These are phyloP conservation scores for Cepaea hortensis DNA, from an alignment of 2,888 invertebrate species.

Conservation along the genomic window DNA sequence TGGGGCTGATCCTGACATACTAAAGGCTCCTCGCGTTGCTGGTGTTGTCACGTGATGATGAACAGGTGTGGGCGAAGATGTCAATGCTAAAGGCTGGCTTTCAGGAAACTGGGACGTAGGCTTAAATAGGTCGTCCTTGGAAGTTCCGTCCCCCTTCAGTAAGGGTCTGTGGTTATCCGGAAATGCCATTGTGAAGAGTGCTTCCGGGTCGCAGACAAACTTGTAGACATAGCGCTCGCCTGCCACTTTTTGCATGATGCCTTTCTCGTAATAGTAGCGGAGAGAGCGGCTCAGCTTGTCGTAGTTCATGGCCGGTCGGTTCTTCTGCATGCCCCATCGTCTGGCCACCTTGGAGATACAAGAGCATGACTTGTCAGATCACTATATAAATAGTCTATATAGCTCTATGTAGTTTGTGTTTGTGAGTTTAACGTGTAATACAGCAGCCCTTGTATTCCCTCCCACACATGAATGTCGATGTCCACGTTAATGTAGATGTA, in stretches of 20 bases:
- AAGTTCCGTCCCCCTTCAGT: constrained; percentile 65
- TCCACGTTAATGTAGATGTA: no score
- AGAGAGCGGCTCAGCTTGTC: constrained; percentile 94
- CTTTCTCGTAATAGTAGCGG: constrained; percentile 97
- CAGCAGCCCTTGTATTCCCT: no score
- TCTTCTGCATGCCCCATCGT: constrained; percentile 96
- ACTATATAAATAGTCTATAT: not conserved
- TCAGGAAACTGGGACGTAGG: constrained; percentile 39
- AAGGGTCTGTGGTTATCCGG: constrained; percentile 70
- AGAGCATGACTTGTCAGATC: not conserved
- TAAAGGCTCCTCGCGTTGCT: constrained; percentile 43
- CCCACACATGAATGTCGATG: no score
- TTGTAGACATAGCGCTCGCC: constrained; percentile 97
- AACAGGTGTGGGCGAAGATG: constrained; percentile 53
- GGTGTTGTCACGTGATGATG: constrained; percentile 48
- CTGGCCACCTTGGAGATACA: constrained; percentile 85
- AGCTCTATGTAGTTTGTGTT: no score
- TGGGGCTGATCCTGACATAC: constrained; percentile 33
- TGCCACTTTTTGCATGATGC: constrained; percentile 96
- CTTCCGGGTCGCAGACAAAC: constrained; percentile 92
- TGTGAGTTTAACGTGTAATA: no score
- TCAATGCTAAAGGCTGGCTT: constrained; percentile 56
- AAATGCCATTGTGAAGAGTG: constrained; percentile 75
- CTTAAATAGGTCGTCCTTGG: constrained; percentile 53
- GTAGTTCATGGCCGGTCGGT: constrained; percentile 97